Conservation (phyloP, 2,888 invertebrate genomes). For the Aricia artaxerxes region DNA sequence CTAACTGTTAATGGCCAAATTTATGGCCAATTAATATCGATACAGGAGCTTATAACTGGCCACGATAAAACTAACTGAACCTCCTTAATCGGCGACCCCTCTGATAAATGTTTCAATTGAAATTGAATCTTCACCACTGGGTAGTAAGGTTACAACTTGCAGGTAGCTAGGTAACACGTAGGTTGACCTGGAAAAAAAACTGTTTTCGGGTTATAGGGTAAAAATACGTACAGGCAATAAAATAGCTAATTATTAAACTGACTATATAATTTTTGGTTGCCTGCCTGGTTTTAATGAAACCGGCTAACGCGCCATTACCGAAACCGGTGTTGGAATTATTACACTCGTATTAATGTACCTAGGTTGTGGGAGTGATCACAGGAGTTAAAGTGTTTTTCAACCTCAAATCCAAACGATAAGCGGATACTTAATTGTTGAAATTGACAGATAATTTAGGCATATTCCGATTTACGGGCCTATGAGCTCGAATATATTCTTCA, state of each 20-base stretch:
- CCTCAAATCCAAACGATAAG: slow-evolving; percentile 26
- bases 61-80: slow-evolving; percentile 6
- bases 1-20: slow-evolving; percentile 3
- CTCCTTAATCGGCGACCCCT: neutral
- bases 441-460: slow-evolving; percentile 35
- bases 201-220: neutral
- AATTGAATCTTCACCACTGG: neutral
- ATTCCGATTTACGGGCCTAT: slow-evolving; percentile 3
- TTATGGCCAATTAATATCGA: slow-evolving; percentile 13
- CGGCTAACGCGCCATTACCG: too few relatives aligned
- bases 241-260: too few relatives aligned
- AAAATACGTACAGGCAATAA: neutral
- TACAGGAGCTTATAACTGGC: slow-evolving; percentile 12
- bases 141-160: neutral
- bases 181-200: neutral
- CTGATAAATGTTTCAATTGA: neutral
- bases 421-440: slow-evolving; percentile 33
- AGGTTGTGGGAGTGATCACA: too few relatives aligned
- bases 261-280: too few relatives aligned
- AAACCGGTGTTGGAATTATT: too few relatives aligned
- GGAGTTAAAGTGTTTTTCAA: neutral
- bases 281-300: too few relatives aligned
- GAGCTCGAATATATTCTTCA: neutral
- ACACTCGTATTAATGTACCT: too few relatives aligned
- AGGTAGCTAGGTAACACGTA: neutral